Percentiles rank a stretch among this genome's conserved stretches.
phyloP scores from a whole-genome alignment of 2,888 invertebrate species.

The Cantharis flavilabris region DNA sequence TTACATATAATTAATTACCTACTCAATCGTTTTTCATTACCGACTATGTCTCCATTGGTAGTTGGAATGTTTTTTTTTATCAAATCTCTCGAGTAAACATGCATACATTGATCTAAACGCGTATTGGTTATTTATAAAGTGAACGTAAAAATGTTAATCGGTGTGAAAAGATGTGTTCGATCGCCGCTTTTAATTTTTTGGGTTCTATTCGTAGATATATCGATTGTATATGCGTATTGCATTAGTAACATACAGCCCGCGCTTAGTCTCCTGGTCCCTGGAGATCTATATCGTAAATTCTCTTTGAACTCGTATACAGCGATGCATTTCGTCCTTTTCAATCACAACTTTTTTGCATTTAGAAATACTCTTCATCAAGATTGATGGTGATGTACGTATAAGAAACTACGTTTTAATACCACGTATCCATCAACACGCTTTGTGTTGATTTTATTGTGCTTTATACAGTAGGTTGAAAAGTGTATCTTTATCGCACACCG shows the following conservation, averaged over 20 bases:
- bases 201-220: background rate
- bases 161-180: background rate
- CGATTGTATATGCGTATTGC: slow-evolving; percentile 22
- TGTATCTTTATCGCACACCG: background rate
- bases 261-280: slow-evolving; percentile 24
- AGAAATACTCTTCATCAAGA: background rate
- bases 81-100: background rate
- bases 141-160: background rate
- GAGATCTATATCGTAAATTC: slow-evolving; percentile 35
- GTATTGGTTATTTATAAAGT: background rate
- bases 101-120: too few relatives aligned
- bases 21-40: background rate
- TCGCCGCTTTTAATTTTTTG: background rate
- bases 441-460: background rate
- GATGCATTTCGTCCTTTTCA: slow-evolving; percentile 26
- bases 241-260: slow-evolving; percentile 24
- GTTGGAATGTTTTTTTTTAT: background rate
- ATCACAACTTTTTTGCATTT: slow-evolving; percentile 14
- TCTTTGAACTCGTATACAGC: slow-evolving; percentile 35
- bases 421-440: background rate
- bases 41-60: background rate
- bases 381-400: background rate
- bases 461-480: background rate
- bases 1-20: background rate
- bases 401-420: background rate